phyloP scores from a whole-genome alignment of 1,140 invertebrate species.

The Monomorium pharaonis region DNA sequence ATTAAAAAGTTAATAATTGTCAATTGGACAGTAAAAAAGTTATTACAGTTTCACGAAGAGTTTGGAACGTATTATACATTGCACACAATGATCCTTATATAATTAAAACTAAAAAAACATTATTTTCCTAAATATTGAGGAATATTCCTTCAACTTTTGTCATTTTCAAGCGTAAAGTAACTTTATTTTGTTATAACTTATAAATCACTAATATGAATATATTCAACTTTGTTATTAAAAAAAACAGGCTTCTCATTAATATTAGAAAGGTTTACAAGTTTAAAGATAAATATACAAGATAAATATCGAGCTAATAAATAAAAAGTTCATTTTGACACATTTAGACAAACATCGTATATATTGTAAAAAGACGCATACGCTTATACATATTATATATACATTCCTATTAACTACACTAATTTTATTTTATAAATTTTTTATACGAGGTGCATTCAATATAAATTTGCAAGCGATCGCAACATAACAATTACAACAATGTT shows the following conservation, averaged over 20 bases:
- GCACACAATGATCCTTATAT: conserved; percentile 57
- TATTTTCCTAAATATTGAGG: conserved; percentile 73
- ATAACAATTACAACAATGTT: conserved; percentile 44
- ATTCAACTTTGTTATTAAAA: not conserved
- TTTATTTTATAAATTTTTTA: conserved; percentile 26
- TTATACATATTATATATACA: not conserved
- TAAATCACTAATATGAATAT: not conserved
- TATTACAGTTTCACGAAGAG: conserved; percentile 79
- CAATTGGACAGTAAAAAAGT: conserved; percentile 76
- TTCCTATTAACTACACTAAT: not conserved
- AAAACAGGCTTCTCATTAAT: conserved; percentile 28
- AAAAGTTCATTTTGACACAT: conserved; percentile 29
- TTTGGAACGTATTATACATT: conserved; percentile 63
- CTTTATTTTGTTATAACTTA: not conserved
- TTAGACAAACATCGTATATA: conserved; percentile 12
- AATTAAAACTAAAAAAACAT: conserved; percentile 72
- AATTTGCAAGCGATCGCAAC: conserved; percentile 26
- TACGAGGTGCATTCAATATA: not conserved
- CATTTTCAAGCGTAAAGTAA: not conserved
- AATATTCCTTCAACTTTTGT: conserved; percentile 4
- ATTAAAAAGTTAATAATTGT: conserved; percentile 70
- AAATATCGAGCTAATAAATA: conserved; percentile 14
- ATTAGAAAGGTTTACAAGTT: not conserved
- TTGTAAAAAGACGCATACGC: conserved; percentile 11
- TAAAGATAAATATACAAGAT: not conserved